Percentiles rank a stretch among this genome's conserved stretches.
These are phyloP conservation scores for Drosophila pallidifrons DNA, from an alignment of 1,140 invertebrate species.

Conservation along the genomic window DNA sequence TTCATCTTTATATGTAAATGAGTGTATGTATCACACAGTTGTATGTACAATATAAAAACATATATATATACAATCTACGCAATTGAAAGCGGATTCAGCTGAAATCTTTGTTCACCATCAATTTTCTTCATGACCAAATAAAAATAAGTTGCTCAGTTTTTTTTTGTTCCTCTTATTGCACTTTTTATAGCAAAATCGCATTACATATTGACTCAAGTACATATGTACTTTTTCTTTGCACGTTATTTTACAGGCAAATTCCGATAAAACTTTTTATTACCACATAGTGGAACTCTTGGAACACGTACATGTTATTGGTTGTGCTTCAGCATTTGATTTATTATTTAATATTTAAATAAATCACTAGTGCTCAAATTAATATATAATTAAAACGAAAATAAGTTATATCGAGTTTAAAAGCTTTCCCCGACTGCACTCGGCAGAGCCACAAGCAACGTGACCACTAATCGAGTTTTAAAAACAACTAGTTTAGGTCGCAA, in stretches of 20 bases:
- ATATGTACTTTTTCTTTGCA: constrained; percentile 28
- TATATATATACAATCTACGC: constrained; percentile 57
- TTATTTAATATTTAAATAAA: constrained; percentile 47
- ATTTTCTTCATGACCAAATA: constrained; percentile 49
- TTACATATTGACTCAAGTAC: constrained; percentile 40
- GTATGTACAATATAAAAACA: constrained; percentile 12
- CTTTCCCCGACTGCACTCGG: constrained; percentile 26
- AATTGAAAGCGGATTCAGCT: constrained; percentile 61
- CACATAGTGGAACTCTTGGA: constrained; percentile 5
- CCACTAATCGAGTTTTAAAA: neutral
- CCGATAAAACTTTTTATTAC: constrained; percentile 13
- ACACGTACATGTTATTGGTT: constrained; percentile 33
- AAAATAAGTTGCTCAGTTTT: constrained; percentile 49
- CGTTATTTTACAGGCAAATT: constrained; percentile 28
- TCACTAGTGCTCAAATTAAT: constrained; percentile 44
- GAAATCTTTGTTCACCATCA: constrained; percentile 64
- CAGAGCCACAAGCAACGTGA: constrained; percentile 9
- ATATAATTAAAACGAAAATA: constrained; percentile 58
- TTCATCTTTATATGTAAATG: constrained; percentile 45
- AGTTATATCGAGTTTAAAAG: constrained; percentile 48
- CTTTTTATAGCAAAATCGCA: constrained; percentile 30
- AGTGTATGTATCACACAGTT: constrained; percentile 24
- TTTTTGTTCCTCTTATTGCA: constrained; percentile 48
- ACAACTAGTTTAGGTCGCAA: neutral
- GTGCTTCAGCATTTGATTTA: constrained; percentile 36